These are phyloP conservation scores for Nephila pilipes DNA, from an alignment of 1,140 invertebrate species.

Conservation along the genomic window DNA sequence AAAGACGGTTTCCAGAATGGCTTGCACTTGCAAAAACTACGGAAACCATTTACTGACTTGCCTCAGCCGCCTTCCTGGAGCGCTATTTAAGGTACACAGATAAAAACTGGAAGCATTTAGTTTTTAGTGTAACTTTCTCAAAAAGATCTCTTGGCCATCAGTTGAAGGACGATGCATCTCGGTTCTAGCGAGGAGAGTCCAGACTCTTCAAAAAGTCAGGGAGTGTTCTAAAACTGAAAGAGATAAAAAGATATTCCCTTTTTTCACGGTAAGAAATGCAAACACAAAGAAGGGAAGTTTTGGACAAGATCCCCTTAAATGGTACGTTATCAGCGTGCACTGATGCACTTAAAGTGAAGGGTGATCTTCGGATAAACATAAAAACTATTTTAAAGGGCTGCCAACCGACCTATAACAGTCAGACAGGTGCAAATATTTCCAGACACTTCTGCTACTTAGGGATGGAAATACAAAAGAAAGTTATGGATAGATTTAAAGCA, in stretches of 20 bases:
- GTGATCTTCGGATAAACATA: not conserved
- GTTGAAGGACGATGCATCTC: not conserved
- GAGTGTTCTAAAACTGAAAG: conserved; percentile 44
- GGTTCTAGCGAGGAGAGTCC: conserved; percentile 16
- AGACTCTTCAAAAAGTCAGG: conserved; percentile 56
- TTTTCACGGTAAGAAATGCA: not conserved
- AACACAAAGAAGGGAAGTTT: not conserved
- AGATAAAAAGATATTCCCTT: not conserved
- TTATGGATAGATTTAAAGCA: not conserved
- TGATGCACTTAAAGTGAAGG: conserved; percentile 34
- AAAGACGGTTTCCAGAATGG: not conserved
- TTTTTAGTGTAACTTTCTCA: conserved; percentile 37
- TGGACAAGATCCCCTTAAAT: not conserved
- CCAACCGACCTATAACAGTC: not conserved
- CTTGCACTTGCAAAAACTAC: not conserved
- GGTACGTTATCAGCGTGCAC: not conserved
- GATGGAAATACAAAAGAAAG: not conserved
- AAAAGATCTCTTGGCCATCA: conserved; percentile 58
- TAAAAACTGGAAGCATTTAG: conserved; percentile 44
- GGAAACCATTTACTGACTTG: conserved; percentile 7
- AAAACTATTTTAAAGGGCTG: conserved; percentile 42
- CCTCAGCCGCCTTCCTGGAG: not conserved
- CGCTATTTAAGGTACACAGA: conserved; percentile 57
- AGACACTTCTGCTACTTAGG: not conserved
- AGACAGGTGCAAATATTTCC: conserved; percentile 34